phyloP scores from a whole-genome alignment of 2,797 vertebrate genomes.

The Tinamus major region DNA sequence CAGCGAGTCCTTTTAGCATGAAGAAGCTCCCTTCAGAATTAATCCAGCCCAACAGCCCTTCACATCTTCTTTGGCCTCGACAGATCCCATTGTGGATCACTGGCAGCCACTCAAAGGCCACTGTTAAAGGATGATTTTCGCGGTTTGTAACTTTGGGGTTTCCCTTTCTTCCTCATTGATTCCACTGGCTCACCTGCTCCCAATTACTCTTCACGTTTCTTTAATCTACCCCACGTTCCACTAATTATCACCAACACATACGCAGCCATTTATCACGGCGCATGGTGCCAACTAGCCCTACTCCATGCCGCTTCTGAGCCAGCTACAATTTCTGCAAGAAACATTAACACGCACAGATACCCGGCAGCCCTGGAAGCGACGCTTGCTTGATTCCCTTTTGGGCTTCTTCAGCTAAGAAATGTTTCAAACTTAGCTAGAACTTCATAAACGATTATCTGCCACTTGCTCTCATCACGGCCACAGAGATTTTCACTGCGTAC shows the following conservation, averaged over 20 bases:
- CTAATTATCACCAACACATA: not conserved
- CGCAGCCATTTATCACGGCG: not conserved
- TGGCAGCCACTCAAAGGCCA: not conserved
- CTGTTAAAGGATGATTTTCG: not conserved
- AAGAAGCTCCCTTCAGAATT: not conserved
- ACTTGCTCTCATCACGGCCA: not conserved
- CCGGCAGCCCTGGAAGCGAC: too few relatives aligned
- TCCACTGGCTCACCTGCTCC: not conserved
- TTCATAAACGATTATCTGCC: not conserved
- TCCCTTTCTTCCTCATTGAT: not conserved
- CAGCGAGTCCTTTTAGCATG: not conserved
- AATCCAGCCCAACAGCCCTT: not conserved
- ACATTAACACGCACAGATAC: not conserved
- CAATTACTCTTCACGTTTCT: not conserved
- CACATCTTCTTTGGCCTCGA: accelerated
- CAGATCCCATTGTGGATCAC: not conserved
- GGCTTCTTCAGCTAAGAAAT: not conserved
- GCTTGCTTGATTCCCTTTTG: not conserved
- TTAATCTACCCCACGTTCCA: not conserved
- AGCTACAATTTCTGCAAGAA: not conserved
- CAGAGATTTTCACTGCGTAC: not conserved
- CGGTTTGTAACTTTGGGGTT: not conserved
- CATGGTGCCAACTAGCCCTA: not conserved
- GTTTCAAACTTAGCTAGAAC: not conserved
- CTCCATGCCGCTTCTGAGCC: not conserved